A percentile compares a stretch with the other conserved stretches of the same genome.
These are phyloP conservation scores for Pseudocheirus occidentalis DNA, from an alignment of 2,797 vertebrate genomes.

Conservation along the genomic window DNA sequence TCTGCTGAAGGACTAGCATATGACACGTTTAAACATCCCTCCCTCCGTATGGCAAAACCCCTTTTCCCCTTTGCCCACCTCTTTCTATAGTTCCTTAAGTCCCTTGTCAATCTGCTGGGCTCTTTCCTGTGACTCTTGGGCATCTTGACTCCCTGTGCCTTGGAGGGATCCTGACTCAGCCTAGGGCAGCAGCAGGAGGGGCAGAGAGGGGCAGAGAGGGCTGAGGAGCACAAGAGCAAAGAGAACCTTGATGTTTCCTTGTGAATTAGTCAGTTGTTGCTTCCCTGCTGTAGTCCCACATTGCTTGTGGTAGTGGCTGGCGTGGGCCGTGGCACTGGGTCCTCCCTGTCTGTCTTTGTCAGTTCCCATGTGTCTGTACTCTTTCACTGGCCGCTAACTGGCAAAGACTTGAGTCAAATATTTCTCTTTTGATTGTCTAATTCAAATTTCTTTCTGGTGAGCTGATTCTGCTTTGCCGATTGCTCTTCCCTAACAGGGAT, in stretches of 20 bases:
- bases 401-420: conserved; percentile 68
- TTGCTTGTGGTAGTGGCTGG: background rate
- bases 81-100: conserved; percentile 64
- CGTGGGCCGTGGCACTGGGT: conserved; percentile 61
- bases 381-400: conserved; percentile 73
- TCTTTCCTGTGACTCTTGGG: conserved; percentile 58
- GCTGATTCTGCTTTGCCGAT: conserved; percentile 63
- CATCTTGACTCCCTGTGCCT: conserved; percentile 2
- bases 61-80: conserved; percentile 63
- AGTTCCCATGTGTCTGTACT: conserved; percentile 64
- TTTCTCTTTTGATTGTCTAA: conserved; percentile 70
- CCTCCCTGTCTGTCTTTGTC: conserved; percentile 73
- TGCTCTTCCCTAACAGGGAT: conserved; percentile 56
- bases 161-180: conserved; percentile 63
- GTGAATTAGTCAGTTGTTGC: conserved; percentile 63
- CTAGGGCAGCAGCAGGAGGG: conserved; percentile 68
- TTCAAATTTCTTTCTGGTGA: conserved; percentile 72
- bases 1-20: conserved; percentile 64
- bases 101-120: conserved; percentile 60
- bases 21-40: conserved; percentile 58
- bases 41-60: conserved; percentile 64
- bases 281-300: conserved; percentile 45
- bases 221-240: conserved; percentile 81
- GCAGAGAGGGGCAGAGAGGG: conserved; percentile 81
- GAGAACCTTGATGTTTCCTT: conserved; percentile 65